Evolutionary conservation across 2,888 invertebrate genomes (phyloP), one percentile per base, ranked within the genome.

Genomic region (Athalia rosae): DNA sequence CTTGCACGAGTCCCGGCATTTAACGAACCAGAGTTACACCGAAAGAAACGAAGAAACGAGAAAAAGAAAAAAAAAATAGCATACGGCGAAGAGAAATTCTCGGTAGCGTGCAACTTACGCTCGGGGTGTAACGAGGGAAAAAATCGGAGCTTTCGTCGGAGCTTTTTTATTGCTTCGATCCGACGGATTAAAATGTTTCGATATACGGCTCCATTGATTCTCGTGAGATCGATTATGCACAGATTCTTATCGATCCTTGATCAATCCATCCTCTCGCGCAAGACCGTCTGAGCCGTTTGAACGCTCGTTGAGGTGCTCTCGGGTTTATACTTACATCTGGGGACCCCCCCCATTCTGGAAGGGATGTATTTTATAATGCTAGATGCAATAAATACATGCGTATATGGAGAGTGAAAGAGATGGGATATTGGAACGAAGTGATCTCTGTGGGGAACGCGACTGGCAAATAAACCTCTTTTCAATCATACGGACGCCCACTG

Each of bases 401-500:
- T 13, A 15, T 7, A 15, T 15, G 47, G 1, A 66, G 5, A 64
- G 50, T 28, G 15, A 43, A 28, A 67, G 53, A 11, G 11, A 15
- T 15, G 64, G 6, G 8, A 67, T 67, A 11, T 53, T 53, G 53
- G n/a, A 61, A 8, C 13, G 13, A 15, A 8, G 8, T 4, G 53
- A 67, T 71, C 13, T 58, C 43, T 56, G 71, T 43, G 50, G 7
- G 45, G 50, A 45, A 61, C 61, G 43, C 50, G 71, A 71, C 74
- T 61, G 62, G 61, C 59, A 58, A 74, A 61, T 61, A 74, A 74
- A 74, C 74, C 74, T 74, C 74, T 62, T 74, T 62, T 59, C 74
- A 74, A 74, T 74, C 74, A 74, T 74, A 62, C 74, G 74, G 50
- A 74, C 74, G 74, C 74, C 74, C 74, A 74, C 74, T 74, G 74